phyloP scores from a whole-genome alignment of 2,113 vertebrate genomes.

The Ochotona princeps region DNA sequence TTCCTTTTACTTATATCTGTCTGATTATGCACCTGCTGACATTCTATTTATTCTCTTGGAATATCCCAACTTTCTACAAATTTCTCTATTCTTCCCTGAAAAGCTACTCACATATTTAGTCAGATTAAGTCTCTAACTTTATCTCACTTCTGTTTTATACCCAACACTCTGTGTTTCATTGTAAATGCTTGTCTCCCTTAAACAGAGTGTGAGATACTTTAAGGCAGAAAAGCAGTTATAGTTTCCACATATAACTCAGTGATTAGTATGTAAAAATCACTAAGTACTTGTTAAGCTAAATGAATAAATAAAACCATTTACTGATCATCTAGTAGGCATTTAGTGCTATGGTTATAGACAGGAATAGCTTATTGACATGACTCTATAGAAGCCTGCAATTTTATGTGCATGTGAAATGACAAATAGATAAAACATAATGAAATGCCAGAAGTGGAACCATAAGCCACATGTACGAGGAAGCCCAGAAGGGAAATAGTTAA shows the following conservation, averaged over 20 bases:
- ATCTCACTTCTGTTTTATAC: not conserved
- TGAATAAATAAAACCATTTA: not conserved
- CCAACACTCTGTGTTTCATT: slow-evolving; percentile 8
- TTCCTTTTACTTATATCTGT: not conserved
- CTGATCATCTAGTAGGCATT: not conserved
- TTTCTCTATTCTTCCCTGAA: slow-evolving; percentile 1
- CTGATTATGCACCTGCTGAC: not conserved
- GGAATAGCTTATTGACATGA: not conserved
- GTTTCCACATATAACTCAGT: not conserved
- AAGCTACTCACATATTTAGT: not conserved
- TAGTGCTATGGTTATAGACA: not conserved
- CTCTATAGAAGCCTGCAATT: not conserved
- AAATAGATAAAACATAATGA: not conserved
- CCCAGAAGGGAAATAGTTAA: not conserved
- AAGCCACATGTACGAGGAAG: not conserved
- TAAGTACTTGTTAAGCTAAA: not conserved
- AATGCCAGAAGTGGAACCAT: not conserved
- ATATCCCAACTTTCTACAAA: not conserved
- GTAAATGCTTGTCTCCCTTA: slow-evolving; percentile 16
- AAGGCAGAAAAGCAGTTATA: not conserved
- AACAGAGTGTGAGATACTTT: not conserved
- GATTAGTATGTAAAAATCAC: not conserved
- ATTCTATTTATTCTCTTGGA: not conserved
- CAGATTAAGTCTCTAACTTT: not conserved
- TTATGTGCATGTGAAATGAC: not conserved